Evolutionary conservation across 2,797 vertebrate species (phyloP), one percentile per base, ranked within the genome.

Genomic region (Peromyscus attwateri): DNA sequence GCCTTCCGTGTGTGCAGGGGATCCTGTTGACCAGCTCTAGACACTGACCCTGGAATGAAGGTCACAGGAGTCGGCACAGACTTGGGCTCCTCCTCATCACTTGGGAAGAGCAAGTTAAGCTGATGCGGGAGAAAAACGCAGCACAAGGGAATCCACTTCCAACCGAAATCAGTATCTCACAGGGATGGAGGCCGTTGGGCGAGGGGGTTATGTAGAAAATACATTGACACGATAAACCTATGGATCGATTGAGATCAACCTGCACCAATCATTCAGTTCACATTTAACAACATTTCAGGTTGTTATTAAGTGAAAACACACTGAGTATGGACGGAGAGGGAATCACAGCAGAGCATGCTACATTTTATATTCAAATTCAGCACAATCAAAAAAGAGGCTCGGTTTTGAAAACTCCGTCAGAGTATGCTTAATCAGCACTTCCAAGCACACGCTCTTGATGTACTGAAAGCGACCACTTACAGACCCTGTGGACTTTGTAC

Each of bases 21-120:
- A 0, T 29, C 0, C n/a, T 31, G 6, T 27, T 11, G 8, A 14
- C 16, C 34, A 19, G 71, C 29, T 34, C 19, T 0, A 14, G n/a
- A 21, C 9, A 66, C 7, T 9, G 23, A 31, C 6, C 19, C 43
- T 85, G 34, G 21, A 16, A 12, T 29, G 27, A 83, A 83, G n/a
- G 55, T 34, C 0, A 8, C 3, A 0, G 23, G 6, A 34, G 7
- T 75, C 75, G 4, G 21, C 6, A 2, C 40, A 55, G 75, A 27
- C 40, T 16, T 31, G 2, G 0, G 29, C 46, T 49, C 46, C 6
- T 37, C 5, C 17, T 7, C 2, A 17, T 46, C 16, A 2, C 31
- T 64, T 68, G n/a, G 64, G 34, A 27, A 19, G 8, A 10, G 17
- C 3, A 21, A n/a, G 40, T n/a, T 19, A 60, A 77, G 4, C 17